phyloP scores from a whole-genome alignment of 2,888 invertebrate species.

The Orthosia gracilis region DNA sequence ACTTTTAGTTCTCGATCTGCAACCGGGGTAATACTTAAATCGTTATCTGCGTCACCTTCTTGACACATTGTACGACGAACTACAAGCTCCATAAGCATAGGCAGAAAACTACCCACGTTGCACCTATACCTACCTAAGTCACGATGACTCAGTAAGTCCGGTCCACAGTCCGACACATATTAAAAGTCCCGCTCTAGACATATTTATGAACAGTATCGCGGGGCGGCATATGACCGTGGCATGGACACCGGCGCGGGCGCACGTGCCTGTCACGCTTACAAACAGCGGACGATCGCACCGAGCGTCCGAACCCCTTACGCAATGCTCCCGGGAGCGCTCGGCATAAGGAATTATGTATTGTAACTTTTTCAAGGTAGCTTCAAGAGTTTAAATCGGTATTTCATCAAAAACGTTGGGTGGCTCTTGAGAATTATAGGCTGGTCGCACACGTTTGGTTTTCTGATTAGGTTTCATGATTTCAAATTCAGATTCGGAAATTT shows the following conservation, averaged over 20 bases:
- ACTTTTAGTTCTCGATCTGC: too few species aligned
- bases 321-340: constrained; percentile 56
- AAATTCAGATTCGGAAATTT: too few species aligned
- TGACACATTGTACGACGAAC: not conserved
- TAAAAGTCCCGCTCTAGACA: constrained; percentile 18
- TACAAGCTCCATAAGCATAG: not conserved
- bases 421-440: too few species aligned
- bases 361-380: not conserved
- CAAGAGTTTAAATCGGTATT: not conserved
- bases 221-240: constrained; percentile 27
- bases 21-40: not conserved
- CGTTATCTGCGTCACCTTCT: not conserved
- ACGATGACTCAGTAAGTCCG: constrained; percentile 25
- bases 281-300: constrained; percentile 16
- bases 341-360: constrained; percentile 23
- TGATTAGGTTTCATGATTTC: too few species aligned
- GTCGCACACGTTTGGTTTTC: too few species aligned
- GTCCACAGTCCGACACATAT: constrained; percentile 42
- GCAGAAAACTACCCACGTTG: not conserved
- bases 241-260: constrained; percentile 41
- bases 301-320: constrained; percentile 44
- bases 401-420: not conserved
- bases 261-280: constrained; percentile 51
- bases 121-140: not conserved
- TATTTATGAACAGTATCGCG: constrained; percentile 25